These are phyloP conservation scores for Chlorops oryzae DNA, from an alignment of 1,140 invertebrate species.

Conservation along the genomic window DNA sequence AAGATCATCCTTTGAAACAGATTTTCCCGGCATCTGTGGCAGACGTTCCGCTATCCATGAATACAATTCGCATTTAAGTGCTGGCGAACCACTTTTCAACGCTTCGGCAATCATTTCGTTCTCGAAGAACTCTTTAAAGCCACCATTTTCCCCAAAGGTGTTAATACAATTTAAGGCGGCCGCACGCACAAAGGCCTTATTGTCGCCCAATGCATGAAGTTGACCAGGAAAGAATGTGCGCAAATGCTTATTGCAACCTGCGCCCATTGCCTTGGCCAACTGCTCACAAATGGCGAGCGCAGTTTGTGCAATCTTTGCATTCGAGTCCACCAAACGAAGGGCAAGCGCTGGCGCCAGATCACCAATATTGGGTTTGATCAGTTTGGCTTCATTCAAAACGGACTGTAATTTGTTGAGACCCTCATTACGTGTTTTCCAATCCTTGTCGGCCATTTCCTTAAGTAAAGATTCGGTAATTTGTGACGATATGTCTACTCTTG, in stretches of 20 bases:
- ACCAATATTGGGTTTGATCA: slow-evolving; percentile 75
- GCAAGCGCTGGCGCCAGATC: slow-evolving; percentile 74
- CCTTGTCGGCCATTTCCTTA: slow-evolving; percentile 82
- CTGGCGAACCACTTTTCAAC: slow-evolving; percentile 76
- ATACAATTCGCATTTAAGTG: slow-evolving; percentile 73
- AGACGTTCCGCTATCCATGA: slow-evolving; percentile 78
- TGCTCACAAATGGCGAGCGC: slow-evolving; percentile 74
- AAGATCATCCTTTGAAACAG: slow-evolving; percentile 75
- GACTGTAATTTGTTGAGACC: slow-evolving; percentile 39
- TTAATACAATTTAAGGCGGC: slow-evolving; percentile 76
- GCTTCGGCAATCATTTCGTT: slow-evolving; percentile 82
- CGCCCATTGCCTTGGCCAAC: slow-evolving; percentile 73
- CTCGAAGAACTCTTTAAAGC: slow-evolving; percentile 74
- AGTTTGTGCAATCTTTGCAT: slow-evolving; percentile 81
- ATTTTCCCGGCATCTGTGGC: slow-evolving; percentile 62
- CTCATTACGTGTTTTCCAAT: slow-evolving; percentile 76
- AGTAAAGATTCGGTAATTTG: slow-evolving; percentile 77
- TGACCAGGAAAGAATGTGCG: slow-evolving; percentile 77
- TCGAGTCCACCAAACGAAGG: slow-evolving; percentile 75
- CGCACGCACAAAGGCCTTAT: slow-evolving; percentile 68
- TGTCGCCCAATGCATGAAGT: slow-evolving; percentile 64
- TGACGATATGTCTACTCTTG: slow-evolving; percentile 76
- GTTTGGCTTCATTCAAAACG: slow-evolving; percentile 67
- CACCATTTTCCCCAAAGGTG: slow-evolving; percentile 73
- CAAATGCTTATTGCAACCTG: slow-evolving; percentile 72